These are phyloP conservation scores for Malurus alboscapulatus DNA, from an alignment of 2,113 vertebrate genomes.

Conservation along the genomic window DNA sequence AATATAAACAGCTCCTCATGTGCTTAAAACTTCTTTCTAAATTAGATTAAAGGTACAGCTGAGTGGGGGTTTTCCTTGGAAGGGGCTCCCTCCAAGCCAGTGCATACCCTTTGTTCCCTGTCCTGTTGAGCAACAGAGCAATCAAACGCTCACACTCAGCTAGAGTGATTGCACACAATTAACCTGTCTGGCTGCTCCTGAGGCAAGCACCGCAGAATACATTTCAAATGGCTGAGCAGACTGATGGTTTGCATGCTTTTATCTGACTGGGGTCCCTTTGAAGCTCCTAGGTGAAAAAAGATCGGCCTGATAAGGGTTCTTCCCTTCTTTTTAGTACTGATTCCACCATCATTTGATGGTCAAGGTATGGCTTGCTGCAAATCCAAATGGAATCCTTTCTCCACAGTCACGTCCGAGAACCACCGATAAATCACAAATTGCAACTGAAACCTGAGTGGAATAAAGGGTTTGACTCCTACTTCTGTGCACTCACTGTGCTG, in stretches of 20 bases:
- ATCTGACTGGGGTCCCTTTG: constrained; percentile 6
- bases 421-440: not conserved
- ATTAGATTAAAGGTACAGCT: not conserved
- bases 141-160: not conserved
- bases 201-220: not conserved
- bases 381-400: not conserved
- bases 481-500: not conserved
- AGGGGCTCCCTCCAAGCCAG: not conserved
- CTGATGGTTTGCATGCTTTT: constrained; percentile 29
- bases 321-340: not conserved
- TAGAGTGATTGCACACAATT: constrained; percentile 3
- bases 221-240: not conserved
- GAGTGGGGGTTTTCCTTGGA: not conserved
- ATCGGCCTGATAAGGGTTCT: not conserved
- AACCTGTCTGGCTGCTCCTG: constrained; percentile 42
- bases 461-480: not conserved
- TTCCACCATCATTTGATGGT: not conserved
- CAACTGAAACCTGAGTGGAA: not conserved
- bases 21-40: not conserved
- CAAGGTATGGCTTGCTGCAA: not conserved
- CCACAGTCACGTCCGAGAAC: not conserved
- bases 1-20: not conserved
- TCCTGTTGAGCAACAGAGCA: constrained; percentile 12
- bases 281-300: not conserved
- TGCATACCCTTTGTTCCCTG: not conserved